A percentile compares a stretch with the other conserved stretches of the same genome.
These are phyloP conservation scores for Pseudocheirus occidentalis DNA, from an alignment of 2,797 vertebrate genomes.

Conservation along the genomic window DNA sequence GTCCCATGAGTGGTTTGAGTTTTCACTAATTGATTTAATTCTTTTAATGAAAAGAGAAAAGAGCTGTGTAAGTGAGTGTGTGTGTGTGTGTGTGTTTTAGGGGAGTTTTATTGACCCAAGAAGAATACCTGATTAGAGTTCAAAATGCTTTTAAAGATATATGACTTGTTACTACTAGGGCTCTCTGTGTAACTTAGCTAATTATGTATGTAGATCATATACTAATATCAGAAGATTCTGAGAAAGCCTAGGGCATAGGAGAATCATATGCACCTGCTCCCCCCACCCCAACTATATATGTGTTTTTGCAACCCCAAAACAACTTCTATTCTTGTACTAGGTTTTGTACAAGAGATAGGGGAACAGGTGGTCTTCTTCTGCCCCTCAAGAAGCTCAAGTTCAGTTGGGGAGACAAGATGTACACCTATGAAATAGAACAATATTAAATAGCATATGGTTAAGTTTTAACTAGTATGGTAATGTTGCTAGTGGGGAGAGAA, in stretches of 20 bases:
- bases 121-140: slow-evolving; percentile 32
- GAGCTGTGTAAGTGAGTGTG: background rate
- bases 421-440: background rate
- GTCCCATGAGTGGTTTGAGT: background rate
- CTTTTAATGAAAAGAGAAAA: background rate
- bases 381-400: background rate
- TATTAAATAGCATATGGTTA: background rate
- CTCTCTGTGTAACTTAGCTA: background rate
- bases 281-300: background rate
- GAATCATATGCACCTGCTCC: background rate
- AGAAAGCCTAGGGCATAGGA: background rate
- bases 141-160: fast-evolving
- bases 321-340: background rate
- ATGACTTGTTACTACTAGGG: background rate
- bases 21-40: slow-evolving; percentile 23
- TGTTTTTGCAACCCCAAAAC: background rate
- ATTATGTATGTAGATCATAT: background rate
- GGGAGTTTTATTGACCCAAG: background rate
- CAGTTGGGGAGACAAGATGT: background rate
- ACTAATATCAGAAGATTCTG: background rate
- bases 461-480: background rate
- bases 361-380: background rate
- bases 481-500: background rate
- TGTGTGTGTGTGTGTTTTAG: background rate
- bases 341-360: background rate